Conservation (phyloP, 2,797 vertebrate genomes). For the Labeo calbasu region DNA sequence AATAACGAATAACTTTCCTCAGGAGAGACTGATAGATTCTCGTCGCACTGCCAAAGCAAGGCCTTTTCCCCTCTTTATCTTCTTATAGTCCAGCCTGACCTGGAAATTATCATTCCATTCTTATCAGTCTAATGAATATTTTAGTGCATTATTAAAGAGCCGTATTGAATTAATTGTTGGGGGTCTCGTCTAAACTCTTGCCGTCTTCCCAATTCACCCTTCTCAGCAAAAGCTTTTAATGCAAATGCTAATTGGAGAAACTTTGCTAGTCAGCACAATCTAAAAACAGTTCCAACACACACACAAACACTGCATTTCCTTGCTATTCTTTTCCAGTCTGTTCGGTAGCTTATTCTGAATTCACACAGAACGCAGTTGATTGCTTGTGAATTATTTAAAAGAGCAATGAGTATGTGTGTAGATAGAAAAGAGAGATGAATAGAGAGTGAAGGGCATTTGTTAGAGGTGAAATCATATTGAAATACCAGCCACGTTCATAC, state of each 20-base stretch:
- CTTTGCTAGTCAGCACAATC: slow-evolving; percentile 62
- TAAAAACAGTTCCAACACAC: slow-evolving; percentile 18
- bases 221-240: slow-evolving; percentile 56
- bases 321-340: slow-evolving; percentile 11
- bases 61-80: background rate
- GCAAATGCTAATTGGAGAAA: slow-evolving; percentile 66
- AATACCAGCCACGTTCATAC: background rate
- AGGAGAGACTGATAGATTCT: slow-evolving; percentile 11
- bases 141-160: slow-evolving; percentile 36
- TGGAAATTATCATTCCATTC: slow-evolving; percentile 36
- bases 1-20: slow-evolving; percentile 11
- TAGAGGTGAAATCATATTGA: slow-evolving; percentile 16
- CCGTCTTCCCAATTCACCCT: background rate
- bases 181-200: slow-evolving; percentile 16
- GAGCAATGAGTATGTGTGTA: slow-evolving; percentile 1
- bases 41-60: background rate
- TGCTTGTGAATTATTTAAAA: slow-evolving; percentile 37
- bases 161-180: slow-evolving; percentile 42
- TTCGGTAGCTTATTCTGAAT: slow-evolving; percentile 26
- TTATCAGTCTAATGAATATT: slow-evolving; percentile 47
- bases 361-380: slow-evolving; percentile 6
- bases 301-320: slow-evolving; percentile 28
- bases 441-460: background rate
- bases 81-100: slow-evolving; percentile 29
- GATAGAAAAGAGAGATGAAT: slow-evolving; percentile 9